A percentile compares a stretch with the other conserved stretches of the same genome.
Conservation (phyloP, 2,113 vertebrate species). For the Hepsetus odoe region DNA sequence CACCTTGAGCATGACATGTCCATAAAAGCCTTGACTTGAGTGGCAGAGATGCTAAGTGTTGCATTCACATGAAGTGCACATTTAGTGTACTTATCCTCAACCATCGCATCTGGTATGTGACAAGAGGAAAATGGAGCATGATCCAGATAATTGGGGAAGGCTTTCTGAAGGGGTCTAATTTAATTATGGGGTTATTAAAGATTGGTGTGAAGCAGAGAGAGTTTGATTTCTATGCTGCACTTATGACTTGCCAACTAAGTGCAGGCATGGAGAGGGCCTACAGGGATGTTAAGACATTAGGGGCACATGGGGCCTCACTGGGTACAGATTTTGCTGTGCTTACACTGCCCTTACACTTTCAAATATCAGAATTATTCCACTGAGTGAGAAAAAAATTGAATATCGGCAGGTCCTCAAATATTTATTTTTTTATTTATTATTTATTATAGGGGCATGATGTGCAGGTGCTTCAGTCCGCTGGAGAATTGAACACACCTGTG, state of each 20-base stretch:
- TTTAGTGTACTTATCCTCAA: constrained; percentile 17
- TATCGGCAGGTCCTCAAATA: too few relatives aligned
- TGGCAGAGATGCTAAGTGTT: constrained; percentile 4
- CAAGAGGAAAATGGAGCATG: constrained; percentile 38
- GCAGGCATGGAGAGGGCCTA: constrained; percentile 25
- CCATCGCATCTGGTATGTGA: constrained; percentile 25
- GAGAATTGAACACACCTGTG: too few relatives aligned
- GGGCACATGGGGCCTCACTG: not conserved
- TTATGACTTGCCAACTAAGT: constrained; percentile 28
- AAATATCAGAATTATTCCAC: too few relatives aligned
- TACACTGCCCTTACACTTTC: not conserved
- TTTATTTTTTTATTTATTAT: too few relatives aligned
- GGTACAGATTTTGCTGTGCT: not conserved
- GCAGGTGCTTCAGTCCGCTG: too few relatives aligned
- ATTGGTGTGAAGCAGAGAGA: constrained; percentile 38
- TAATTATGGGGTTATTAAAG: constrained; percentile 56
- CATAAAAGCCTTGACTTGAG: constrained; percentile 6
- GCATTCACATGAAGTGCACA: not conserved
- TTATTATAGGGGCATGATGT: too few relatives aligned
- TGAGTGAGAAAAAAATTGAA: too few relatives aligned
- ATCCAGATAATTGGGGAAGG: constrained; percentile 44
- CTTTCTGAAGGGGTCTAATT: constrained; percentile 51
- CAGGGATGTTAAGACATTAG: not conserved
- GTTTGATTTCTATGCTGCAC: constrained; percentile 19
- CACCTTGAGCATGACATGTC: constrained; percentile 17